These are phyloP conservation scores for Prochilodus magdalenae DNA, from an alignment of 2,113 vertebrate species.

Conservation along the genomic window DNA sequence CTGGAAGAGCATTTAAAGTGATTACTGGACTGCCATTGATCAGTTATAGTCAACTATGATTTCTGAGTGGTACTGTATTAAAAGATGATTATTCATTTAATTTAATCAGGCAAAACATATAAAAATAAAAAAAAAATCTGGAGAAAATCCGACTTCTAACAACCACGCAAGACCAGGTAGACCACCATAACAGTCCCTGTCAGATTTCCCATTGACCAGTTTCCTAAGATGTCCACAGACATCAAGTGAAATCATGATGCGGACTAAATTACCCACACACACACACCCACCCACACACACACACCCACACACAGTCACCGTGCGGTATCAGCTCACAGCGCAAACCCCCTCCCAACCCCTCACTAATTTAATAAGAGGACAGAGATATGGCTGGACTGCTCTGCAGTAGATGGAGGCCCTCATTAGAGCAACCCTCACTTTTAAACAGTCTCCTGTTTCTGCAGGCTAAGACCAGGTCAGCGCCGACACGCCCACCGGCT, in stretches of 20 bases:
- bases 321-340: constrained; percentile 27
- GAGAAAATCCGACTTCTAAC: too few species aligned
- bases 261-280: background rate
- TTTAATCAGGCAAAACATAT: too few species aligned
- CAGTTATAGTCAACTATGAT: too few species aligned
- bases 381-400: constrained; percentile 44
- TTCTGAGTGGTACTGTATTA: too few species aligned
- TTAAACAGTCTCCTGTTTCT: constrained; percentile 66
- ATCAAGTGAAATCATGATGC: background rate
- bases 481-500: constrained; percentile 41
- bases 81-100: too few species aligned
- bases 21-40: too few species aligned
- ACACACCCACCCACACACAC: background rate
- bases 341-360: constrained; percentile 17
- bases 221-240: background rate
- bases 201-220: too few species aligned
- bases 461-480: constrained; percentile 61
- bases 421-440: constrained; percentile 59
- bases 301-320: background rate
- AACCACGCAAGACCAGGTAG: too few species aligned
- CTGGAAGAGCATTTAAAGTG: too few species aligned
- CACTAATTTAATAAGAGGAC: constrained; percentile 68
- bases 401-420: constrained; percentile 56
- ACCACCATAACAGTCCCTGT: too few species aligned
- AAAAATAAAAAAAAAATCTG: too few species aligned